Evolutionary conservation across 2,113 vertebrate genomes (phyloP).

Genomic region (Catharus bicknelli): DNA sequence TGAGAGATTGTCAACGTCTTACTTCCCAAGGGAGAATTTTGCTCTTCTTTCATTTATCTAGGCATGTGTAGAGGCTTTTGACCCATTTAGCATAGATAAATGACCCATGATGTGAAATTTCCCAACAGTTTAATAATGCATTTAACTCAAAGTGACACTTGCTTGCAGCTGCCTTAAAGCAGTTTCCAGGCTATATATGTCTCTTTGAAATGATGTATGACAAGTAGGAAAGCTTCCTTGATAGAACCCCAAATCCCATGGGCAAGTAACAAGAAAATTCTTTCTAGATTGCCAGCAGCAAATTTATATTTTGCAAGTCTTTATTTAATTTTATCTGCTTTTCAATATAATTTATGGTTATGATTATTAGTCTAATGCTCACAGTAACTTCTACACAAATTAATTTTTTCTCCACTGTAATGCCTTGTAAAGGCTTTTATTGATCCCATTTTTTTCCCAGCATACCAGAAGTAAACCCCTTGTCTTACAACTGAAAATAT

Average conservation of each 20-base stretch:
- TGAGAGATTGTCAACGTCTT: constrained; percentile 62
- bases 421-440: constrained; percentile 54
- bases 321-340: constrained; percentile 72
- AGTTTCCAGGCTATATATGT: constrained; percentile 82
- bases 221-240: constrained; percentile 74
- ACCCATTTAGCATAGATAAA: constrained; percentile 96
- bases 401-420: constrained; percentile 56
- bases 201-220: constrained; percentile 92
- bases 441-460: neutral
- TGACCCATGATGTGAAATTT: constrained; percentile 88
- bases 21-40: constrained; percentile 73
- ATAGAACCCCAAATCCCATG: constrained; percentile 63
- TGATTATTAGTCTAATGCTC: constrained; percentile 58
- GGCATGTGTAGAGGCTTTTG: constrained; percentile 82
- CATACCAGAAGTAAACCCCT: constrained; percentile 8
- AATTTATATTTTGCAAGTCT: constrained; percentile 63
- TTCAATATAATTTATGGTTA: constrained; percentile 62
- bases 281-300: constrained; percentile 69
- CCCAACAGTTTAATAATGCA: constrained; percentile 84
- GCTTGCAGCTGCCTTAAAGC: constrained; percentile 91
- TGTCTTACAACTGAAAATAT: constrained; percentile 43
- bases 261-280: constrained; percentile 69
- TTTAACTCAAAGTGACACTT: constrained; percentile 97
- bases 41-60: constrained; percentile 77
- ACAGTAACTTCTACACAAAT: constrained; percentile 55